Evolutionary conservation across 2,888 invertebrate genomes (phyloP).

Genomic region (Aspidiotus rigidus): DNA sequence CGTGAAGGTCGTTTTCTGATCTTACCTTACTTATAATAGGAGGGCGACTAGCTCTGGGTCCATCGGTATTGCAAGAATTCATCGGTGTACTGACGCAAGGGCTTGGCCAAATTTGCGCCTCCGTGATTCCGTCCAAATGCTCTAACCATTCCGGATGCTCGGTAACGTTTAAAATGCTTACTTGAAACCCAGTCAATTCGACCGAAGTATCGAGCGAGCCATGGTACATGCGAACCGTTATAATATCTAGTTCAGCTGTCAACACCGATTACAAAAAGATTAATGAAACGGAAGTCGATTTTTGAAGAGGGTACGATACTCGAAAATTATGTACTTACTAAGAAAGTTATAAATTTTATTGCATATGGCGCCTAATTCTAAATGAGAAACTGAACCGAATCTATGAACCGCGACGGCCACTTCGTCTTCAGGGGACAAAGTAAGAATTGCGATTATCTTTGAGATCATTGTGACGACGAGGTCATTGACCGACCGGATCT

Average conservation of each 20-base stretch:
- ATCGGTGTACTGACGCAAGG: slow-evolving; percentile 15
- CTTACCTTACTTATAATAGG: too few relatives aligned
- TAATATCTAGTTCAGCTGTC: slow-evolving; percentile 45
- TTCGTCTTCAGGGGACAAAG: slow-evolving; percentile 36
- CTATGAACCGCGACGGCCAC: slow-evolving; percentile 68
- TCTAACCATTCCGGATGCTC: slow-evolving; percentile 47
- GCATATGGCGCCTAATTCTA: slow-evolving; percentile 65
- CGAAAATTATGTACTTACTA: slow-evolving; percentile 46
- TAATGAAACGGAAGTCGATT: not conserved
- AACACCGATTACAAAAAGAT: not conserved
- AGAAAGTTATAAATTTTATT: slow-evolving; percentile 57
- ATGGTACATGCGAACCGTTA: slow-evolving; percentile 49
- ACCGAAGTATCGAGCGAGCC: slow-evolving; percentile 62
- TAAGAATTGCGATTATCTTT: slow-evolving; percentile 37
- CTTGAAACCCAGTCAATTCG: slow-evolving; percentile 67
- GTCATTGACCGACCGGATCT: slow-evolving; percentile 35
- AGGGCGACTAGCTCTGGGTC: too few relatives aligned
- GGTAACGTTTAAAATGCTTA: slow-evolving; percentile 57
- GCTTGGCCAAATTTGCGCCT: slow-evolving; percentile 52
- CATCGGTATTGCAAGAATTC: not conserved
- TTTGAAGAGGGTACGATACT: not conserved
- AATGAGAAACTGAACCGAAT: slow-evolving; percentile 61
- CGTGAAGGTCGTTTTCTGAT: too few relatives aligned
- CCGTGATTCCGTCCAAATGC: slow-evolving; percentile 52
- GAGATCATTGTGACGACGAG: slow-evolving; percentile 36